phyloP scores from a whole-genome alignment of 1,140 invertebrate species.

The Panulirus ornatus region DNA sequence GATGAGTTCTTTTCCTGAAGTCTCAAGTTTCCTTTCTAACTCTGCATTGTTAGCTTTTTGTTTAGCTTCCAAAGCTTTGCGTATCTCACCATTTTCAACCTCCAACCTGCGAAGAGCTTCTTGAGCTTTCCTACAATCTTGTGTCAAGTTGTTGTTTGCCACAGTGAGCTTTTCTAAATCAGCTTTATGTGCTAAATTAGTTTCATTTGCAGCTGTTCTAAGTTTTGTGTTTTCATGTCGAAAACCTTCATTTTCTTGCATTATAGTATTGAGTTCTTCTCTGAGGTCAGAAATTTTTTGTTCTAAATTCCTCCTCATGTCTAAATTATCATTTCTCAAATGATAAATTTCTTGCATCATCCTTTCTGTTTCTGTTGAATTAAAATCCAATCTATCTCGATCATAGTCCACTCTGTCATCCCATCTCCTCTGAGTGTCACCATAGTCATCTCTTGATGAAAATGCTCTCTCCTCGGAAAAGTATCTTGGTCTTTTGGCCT shows the following conservation, averaged over 20 bases:
- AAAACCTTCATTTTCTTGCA: slow-evolving; percentile 2
- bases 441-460: not conserved
- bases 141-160: slow-evolving; percentile 15
- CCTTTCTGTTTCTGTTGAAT: not conserved
- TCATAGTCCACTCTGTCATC: slow-evolving; percentile 27
- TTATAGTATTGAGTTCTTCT: slow-evolving; percentile 1
- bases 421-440: slow-evolving; percentile 1
- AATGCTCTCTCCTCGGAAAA: not conserved
- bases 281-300: slow-evolving; percentile 22
- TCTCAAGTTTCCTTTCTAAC: not conserved
- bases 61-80: slow-evolving; percentile 22
- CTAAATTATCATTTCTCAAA: slow-evolving; percentile 27
- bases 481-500: slow-evolving; percentile 23
- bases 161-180: not conserved
- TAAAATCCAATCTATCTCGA: not conserved
- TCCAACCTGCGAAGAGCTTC: slow-evolving; percentile 29
- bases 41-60: slow-evolving; percentile 22
- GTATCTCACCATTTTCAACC: slow-evolving; percentile 9
- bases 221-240: slow-evolving; percentile 17
- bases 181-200: not conserved
- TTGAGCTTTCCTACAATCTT: slow-evolving; percentile 2
- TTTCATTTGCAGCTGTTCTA: not conserved
- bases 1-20: not conserved
- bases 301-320: slow-evolving; percentile 9
- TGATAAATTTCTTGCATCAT: slow-evolving; percentile 12